Percentiles rank a stretch among this genome's conserved stretches.
phyloP scores from a whole-genome alignment of 2,888 invertebrate genomes.

The Orthosia cruda region DNA sequence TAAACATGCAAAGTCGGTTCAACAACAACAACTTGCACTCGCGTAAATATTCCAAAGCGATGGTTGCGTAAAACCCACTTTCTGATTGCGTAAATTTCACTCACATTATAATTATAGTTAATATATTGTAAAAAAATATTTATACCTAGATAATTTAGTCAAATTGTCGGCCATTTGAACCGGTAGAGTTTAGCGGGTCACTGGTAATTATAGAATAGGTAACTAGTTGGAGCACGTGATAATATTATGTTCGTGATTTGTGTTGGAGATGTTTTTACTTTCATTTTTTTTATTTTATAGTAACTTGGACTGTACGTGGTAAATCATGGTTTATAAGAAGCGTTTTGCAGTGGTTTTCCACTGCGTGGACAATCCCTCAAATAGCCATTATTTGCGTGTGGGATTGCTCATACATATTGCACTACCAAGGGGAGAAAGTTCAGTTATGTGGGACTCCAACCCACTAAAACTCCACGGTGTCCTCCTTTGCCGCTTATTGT shows the following conservation, averaged over 20 bases:
- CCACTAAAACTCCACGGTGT: too few species aligned
- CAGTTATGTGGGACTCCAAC: too few species aligned
- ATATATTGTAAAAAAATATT: slow-evolving; percentile 23
- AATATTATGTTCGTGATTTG: slow-evolving; percentile 1
- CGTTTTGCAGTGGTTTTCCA: too few species aligned
- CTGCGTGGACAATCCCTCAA: too few species aligned
- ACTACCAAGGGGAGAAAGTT: too few species aligned
- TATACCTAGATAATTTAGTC: slow-evolving; percentile 34
- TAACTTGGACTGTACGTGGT: neutral
- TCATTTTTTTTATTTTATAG: slow-evolving; percentile 7
- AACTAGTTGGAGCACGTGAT: neutral
- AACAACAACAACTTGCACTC: slow-evolving; percentile 10
- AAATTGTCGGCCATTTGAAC: slow-evolving; percentile 41
- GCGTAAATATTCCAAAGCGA: slow-evolving; percentile 37
- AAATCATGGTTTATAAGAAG: neutral
- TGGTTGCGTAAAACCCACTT: slow-evolving; percentile 52
- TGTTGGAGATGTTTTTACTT: slow-evolving; percentile 7
- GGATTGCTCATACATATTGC: too few species aligned
- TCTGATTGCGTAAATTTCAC: slow-evolving; percentile 49
- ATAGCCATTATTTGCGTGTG: too few species aligned
- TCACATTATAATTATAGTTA: slow-evolving; percentile 48
- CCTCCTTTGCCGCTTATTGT: too few species aligned
- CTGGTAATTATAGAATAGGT: slow-evolving; percentile 21
- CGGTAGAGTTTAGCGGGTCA: slow-evolving; percentile 29
- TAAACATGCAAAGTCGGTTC: slow-evolving; percentile 16